phyloP scores from a whole-genome alignment of 2,113 vertebrate genomes.

The Oenanthe oenanthe region DNA sequence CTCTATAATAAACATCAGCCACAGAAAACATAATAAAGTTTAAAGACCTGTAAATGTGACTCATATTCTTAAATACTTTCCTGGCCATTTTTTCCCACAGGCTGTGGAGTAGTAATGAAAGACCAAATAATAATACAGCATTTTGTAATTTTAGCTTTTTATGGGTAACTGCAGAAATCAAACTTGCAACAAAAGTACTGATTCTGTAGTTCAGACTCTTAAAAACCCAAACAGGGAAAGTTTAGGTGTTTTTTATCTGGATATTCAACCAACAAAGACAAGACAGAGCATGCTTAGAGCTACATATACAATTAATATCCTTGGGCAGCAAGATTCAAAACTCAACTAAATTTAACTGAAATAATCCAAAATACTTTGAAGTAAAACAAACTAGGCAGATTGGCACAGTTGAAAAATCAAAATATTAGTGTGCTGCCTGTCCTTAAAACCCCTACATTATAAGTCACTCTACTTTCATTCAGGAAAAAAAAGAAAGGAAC shows the following conservation, averaged over 20 bases:
- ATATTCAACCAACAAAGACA: neutral
- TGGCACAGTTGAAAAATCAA: neutral
- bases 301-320: neutral
- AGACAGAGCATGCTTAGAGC: neutral
- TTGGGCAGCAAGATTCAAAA: neutral
- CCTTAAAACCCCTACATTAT: neutral
- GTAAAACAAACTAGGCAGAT: neutral
- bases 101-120: neutral
- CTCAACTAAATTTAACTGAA: neutral
- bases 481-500: neutral
- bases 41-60: neutral
- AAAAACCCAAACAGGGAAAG: neutral
- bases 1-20: neutral
- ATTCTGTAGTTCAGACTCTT: neutral
- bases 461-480: neutral
- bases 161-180: neutral
- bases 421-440: neutral
- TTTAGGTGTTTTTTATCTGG: neutral
- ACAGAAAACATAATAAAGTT: neutral
- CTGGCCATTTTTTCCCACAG: neutral
- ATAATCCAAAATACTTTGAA: neutral
- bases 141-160: neutral
- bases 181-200: neutral
- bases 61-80: neutral
- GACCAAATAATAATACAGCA: neutral